These are phyloP conservation scores for Pristionchus maxplancki DNA, from an alignment of 2,888 invertebrate species.

Conservation along the genomic window DNA sequence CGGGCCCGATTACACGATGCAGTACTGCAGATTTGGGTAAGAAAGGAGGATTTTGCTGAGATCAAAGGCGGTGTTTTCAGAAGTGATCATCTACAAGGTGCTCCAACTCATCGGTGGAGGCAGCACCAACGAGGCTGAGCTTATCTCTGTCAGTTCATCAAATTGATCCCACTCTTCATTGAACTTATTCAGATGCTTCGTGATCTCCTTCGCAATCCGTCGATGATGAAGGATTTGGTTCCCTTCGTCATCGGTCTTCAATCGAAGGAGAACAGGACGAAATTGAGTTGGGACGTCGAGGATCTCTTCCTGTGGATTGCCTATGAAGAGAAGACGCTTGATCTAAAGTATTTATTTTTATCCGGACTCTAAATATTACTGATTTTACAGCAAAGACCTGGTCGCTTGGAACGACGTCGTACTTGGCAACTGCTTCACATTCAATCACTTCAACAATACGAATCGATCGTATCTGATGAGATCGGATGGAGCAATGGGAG, in stretches of 20 bases:
- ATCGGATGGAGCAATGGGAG: slow-evolving; percentile 51
- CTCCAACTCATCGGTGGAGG: neutral
- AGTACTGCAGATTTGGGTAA: slow-evolving; percentile 24
- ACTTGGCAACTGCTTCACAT: slow-evolving; percentile 63
- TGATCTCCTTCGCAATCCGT: slow-evolving; percentile 19
- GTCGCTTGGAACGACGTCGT: slow-evolving; percentile 54
- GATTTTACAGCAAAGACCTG: slow-evolving; percentile 50
- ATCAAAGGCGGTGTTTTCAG: no score
- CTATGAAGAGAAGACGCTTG: slow-evolving; percentile 54
- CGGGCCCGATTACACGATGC: neutral
- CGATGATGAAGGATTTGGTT: slow-evolving; percentile 28
- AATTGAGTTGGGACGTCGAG: slow-evolving; percentile 56
- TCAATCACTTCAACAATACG: slow-evolving; percentile 55
- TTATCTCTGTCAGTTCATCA: neutral
- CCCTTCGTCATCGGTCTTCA: slow-evolving; percentile 30
- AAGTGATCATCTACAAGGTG: neutral
- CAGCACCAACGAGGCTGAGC: neutral
- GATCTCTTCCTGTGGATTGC: slow-evolving; percentile 59
- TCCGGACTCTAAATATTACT: no score
- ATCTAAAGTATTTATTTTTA: slow-evolving; percentile 44
- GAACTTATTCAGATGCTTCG: neutral
- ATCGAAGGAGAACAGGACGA: slow-evolving; percentile 52
- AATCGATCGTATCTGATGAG: slow-evolving; percentile 4
- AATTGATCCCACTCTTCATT: neutral
- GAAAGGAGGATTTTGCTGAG: no score